Percentiles rank a stretch among this genome's conserved stretches.
phyloP scores from a whole-genome alignment of 1,140 invertebrate species.

The Drosophila melanica region DNA sequence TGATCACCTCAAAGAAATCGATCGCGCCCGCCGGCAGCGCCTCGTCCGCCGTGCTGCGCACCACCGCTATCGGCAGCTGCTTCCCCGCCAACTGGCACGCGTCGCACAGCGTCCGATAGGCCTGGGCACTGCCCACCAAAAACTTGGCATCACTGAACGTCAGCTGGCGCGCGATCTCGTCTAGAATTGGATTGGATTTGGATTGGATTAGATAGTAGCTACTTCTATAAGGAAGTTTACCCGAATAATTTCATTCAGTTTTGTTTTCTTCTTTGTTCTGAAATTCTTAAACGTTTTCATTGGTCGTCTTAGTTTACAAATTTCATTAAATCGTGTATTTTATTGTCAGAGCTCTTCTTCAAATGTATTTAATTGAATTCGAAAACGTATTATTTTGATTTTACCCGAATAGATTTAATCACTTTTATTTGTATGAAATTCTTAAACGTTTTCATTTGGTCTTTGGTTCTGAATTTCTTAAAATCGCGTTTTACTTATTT shows the following conservation, averaged over 20 bases:
- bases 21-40: slow-evolving; percentile 85
- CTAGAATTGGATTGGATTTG: slow-evolving; percentile 83
- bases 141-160: slow-evolving; percentile 87
- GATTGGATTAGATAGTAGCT: neutral
- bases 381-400: too few relatives aligned
- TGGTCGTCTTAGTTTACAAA: too few relatives aligned
- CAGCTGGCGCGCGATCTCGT: slow-evolving; percentile 90
- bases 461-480: too few relatives aligned
- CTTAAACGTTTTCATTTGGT: neutral
- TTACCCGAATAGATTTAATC: too few relatives aligned
- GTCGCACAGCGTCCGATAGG: slow-evolving; percentile 84
- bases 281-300: neutral
- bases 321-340: too few relatives aligned
- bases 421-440: neutral
- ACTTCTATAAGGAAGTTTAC: neutral
- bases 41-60: slow-evolving; percentile 83
- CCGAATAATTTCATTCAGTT: neutral
- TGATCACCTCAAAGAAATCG: slow-evolving; percentile 86
- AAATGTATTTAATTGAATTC: too few relatives aligned
- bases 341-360: neutral
- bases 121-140: slow-evolving; percentile 87
- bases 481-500: too few relatives aligned
- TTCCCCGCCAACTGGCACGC: slow-evolving; percentile 84
- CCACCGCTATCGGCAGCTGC: slow-evolving; percentile 86
- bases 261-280: neutral